phyloP scores from a whole-genome alignment of 30 jellyfish, hydroid and myxozoan genomes.

The Catostylus mosaicus region DNA sequence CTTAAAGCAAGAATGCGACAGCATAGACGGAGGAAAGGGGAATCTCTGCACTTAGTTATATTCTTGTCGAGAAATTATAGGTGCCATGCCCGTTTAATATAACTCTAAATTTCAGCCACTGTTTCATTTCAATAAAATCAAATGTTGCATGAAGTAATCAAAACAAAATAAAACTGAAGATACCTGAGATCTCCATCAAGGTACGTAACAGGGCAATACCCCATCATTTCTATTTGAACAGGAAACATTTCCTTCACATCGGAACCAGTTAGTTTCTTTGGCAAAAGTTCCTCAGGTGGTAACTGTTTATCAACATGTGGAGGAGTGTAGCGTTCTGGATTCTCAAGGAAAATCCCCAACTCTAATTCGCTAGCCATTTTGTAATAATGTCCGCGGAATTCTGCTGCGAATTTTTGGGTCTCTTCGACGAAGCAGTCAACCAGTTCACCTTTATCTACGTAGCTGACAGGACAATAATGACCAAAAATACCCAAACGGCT shows the following conservation, averaged over 20 bases:
- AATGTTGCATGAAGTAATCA: neutral
- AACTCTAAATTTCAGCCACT: too few relatives aligned
- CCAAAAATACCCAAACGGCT: slow-evolving; percentile 83
- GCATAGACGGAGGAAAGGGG: too few relatives aligned
- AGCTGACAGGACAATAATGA: slow-evolving; percentile 97
- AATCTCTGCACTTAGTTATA: too few relatives aligned
- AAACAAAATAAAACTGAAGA: neutral
- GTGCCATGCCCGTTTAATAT: too few relatives aligned
- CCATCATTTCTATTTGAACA: slow-evolving; percentile 75
- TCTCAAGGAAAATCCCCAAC: slow-evolving; percentile 66
- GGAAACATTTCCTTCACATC: slow-evolving; percentile 80
- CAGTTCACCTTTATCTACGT: slow-evolving; percentile 73
- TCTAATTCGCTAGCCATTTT: slow-evolving; percentile 69
- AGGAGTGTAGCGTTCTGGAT: slow-evolving; percentile 85
- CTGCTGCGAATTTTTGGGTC: slow-evolving; percentile 80
- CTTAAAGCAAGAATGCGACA: too few relatives aligned
- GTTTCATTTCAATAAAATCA: too few relatives aligned
- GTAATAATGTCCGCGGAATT: slow-evolving; percentile 90
- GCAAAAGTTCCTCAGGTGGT: slow-evolving; percentile 76
- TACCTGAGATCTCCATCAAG: slow-evolving; percentile 89
- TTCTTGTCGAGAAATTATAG: too few relatives aligned
- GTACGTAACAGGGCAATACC: slow-evolving; percentile 97
- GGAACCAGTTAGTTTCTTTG: slow-evolving; percentile 66
- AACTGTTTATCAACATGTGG: slow-evolving; percentile 76
- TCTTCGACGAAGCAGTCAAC: slow-evolving; percentile 76